Percentiles rank a stretch among this genome's conserved stretches.
Evolutionary conservation across 2,888 invertebrate species (phyloP).

Genomic region (Isoperla grammatica): DNA sequence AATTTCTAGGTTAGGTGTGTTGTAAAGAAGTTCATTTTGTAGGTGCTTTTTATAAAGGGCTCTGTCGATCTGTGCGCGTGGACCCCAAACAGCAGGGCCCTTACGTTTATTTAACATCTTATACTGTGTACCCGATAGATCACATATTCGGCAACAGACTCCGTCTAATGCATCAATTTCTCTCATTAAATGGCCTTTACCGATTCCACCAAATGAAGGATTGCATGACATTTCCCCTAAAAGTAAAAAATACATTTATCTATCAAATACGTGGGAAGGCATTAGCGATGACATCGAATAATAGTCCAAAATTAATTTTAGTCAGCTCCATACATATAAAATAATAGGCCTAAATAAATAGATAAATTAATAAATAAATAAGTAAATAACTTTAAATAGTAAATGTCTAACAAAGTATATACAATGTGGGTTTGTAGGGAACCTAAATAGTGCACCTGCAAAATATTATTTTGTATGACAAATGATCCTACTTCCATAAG

Average conservation of each 20-base stretch:
- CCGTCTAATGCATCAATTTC: constrained; percentile 89
- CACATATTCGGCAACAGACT: constrained; percentile 73
- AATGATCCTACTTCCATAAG: too few relatives aligned
- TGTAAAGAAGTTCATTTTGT: constrained; percentile 60
- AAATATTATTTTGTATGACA: too few relatives aligned
- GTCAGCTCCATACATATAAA: too few relatives aligned
- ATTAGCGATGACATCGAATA: background rate
- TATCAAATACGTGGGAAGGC: too few relatives aligned
- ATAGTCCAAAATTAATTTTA: background rate
- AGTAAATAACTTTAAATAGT: too few relatives aligned
- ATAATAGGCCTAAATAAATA: too few relatives aligned
- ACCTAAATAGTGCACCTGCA: too few relatives aligned
- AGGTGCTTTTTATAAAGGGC: constrained; percentile 68
- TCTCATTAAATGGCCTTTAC: constrained; percentile 81
- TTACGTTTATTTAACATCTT: constrained; percentile 71
- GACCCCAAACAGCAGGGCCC: constrained; percentile 88
- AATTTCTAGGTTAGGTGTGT: constrained; percentile 60
- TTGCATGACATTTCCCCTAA: constrained; percentile 90
- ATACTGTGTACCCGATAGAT: constrained; percentile 73
- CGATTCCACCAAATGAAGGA: constrained; percentile 89
- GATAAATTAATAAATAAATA: too few relatives aligned
- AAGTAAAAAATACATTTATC: constrained; percentile 29
- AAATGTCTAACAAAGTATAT: too few relatives aligned
- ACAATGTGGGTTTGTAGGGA: too few relatives aligned
- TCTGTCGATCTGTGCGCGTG: constrained; percentile 82